Evolutionary conservation across 2,888 invertebrate genomes (phyloP), one percentile per base, ranked within the genome.

Genomic region (Lasius fuliginosus): DNA sequence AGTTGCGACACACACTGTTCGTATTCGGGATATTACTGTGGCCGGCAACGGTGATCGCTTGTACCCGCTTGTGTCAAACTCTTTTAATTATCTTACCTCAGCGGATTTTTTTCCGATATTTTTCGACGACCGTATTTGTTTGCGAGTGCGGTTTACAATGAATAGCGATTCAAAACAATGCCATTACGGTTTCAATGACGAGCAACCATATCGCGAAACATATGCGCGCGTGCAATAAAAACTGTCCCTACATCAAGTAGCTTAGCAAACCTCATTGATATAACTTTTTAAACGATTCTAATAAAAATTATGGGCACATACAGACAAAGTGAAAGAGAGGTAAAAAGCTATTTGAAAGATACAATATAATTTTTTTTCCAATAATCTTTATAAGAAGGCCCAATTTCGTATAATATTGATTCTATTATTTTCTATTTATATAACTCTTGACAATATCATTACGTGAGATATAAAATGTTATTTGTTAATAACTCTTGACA

Each of bases 1-100:
- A 74, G 74, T 64, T 74, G 74, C 69, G 58, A 58, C 69, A 58
- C 69, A 58, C 67, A 42, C 65, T 30, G 82, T 79, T 84, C 75
- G 68, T 76, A 87, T 87, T 68, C 76, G 74, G 58, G 42, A 81
- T 74, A 69, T 89, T 85, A 42, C 62, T 36, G 75, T 27, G 77
- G 69, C 82, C 82, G 85, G 84, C 68, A 77, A 60, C 79, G 71
- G 58, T 82, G 64, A 49, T 69, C 71, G 62, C 30, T 62, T 30
- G n/a, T 56, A 33, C 60, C 27, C 53, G 77, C 49, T n/a, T n/a
- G 42, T 30, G n/a, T 53, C 49, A 53, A 76, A 76, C 75, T 76
- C 69, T 76, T 76, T 76, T 76, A 76, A 76, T 76, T 76, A 46
- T 69, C 71, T 76, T 68, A 67, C 23, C 36, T 69, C 18, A 46